Evolutionary conservation across 2,888 invertebrate species (phyloP), one percentile per base, ranked within the genome.

Genomic region (Rhodophaea formosa): DNA sequence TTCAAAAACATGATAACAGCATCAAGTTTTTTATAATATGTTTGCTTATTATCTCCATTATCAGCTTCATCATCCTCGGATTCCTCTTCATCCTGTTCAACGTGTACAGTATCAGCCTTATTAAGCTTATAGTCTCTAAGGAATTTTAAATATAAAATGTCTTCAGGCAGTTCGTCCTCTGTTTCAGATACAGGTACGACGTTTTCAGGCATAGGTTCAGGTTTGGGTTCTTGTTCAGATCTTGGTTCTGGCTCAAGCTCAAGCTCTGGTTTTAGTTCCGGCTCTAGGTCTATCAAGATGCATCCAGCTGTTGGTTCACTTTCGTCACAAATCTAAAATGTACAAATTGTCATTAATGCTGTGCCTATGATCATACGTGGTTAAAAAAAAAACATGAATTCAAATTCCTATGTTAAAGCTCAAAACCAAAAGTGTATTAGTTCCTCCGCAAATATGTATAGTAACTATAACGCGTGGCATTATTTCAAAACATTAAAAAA

Each of bases 301-400:
- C 89, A 89, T 35, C 69, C 69, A 23, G 62, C 70, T 35, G 89
- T 88, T 45, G 77, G 69, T 3, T 65, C 53, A 12, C 82, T 79
- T 72, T 80, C 77, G 69, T 88, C 90, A 62, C 90, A 90, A 29
- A 87, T 74, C 90, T 90, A 66, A 44, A 69, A 70, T 30, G n/a
- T n/a, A n/a, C n/a, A 44, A 29, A 44, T n/a, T 46, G 15, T 35
- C 15, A 5, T 23, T 23, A 3, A 23, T 3, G 23, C 2, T 23
- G 5, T 23, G 5, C n/a, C 5, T 23, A 23, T 5, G 5, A 23
- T 23, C 23, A 23, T 23, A 23, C n/a, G n/a, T n/a, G n/a, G n/a
- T n/a, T n/a, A n/a, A n/a, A n/a, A n/a, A n/a, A n/a, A n/a, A n/a
- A n/a, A n/a, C n/a, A n/a, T n/a, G n/a, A n/a, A n/a, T n/a, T n/a